Evolutionary conservation across 2,113 vertebrate species (phyloP).

Genomic region (Lota lota): DNA sequence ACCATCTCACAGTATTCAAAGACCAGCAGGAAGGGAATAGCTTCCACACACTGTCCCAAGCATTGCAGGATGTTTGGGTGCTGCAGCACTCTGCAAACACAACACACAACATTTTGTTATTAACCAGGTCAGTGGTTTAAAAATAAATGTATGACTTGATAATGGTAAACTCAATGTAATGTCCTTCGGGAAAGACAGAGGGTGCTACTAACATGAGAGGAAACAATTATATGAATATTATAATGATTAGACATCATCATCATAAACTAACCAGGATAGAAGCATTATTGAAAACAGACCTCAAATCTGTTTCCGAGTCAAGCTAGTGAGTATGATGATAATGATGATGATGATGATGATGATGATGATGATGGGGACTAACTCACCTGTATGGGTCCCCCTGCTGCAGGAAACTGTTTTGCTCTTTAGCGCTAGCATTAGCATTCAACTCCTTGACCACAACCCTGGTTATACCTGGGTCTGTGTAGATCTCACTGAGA

Average conservation of each 20-base stretch:
- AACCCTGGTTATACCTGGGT: conserved; percentile 83
- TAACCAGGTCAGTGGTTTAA: background rate
- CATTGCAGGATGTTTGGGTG: conserved; percentile 96
- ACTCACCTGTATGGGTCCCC: conserved; percentile 92
- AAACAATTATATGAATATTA: background rate
- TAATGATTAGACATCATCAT: background rate
- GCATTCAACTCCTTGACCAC: conserved; percentile 94
- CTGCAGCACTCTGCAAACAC: conserved; percentile 71
- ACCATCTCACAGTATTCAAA: conserved; percentile 98
- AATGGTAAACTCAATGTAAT: conserved; percentile 21
- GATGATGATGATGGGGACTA: conserved; percentile 23
- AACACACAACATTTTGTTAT: conserved; percentile 15
- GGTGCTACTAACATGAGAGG: conserved; percentile 30
- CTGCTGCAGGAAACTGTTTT: conserved; percentile 89
- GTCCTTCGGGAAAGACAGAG: conserved; percentile 32
- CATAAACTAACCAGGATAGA: no score
- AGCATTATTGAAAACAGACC: no score
- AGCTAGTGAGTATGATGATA: no score
- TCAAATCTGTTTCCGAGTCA: no score
- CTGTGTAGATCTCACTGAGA: conserved; percentile 91
- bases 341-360: background rate
- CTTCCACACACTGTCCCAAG: conserved; percentile 91
- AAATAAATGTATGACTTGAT: no score
- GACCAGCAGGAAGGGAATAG: conserved; percentile 90
- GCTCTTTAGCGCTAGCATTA: conserved; percentile 87